phyloP scores from a whole-genome alignment of 2,113 vertebrate genomes.

The Cyprinodon tularosa region DNA sequence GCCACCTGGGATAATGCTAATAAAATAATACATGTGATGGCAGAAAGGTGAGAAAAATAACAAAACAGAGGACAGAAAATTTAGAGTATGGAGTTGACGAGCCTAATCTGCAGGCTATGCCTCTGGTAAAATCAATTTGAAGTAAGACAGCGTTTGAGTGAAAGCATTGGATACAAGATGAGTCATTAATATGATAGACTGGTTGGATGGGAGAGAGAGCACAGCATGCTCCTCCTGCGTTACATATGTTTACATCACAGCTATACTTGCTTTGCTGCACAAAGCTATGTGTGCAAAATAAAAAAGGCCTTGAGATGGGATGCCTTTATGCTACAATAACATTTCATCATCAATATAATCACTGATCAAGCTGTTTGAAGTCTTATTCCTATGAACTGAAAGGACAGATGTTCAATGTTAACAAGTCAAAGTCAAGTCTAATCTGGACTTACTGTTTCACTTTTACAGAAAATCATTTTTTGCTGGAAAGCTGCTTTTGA shows the following conservation, averaged over 20 bases:
- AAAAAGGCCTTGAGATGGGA: neutral
- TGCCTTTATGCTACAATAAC: slow-evolving; percentile 10
- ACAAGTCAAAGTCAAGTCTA: neutral
- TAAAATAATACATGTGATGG: slow-evolving; percentile 45
- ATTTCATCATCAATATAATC: slow-evolving; percentile 8
- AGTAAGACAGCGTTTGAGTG: slow-evolving; percentile 65
- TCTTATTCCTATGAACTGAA: neutral
- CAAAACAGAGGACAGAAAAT: neutral
- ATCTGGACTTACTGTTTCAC: neutral
- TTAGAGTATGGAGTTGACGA: slow-evolving; percentile 7
- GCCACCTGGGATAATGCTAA: slow-evolving; percentile 29
- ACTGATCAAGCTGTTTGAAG: neutral
- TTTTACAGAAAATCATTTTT: neutral
- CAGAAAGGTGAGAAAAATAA: slow-evolving; percentile 27
- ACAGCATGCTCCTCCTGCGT: slow-evolving; percentile 16
- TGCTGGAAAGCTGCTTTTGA: neutral
- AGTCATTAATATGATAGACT: slow-evolving; percentile 68
- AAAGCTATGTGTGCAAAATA: slow-evolving; percentile 15
- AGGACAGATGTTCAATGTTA: slow-evolving; percentile 12
- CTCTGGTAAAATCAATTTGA: slow-evolving; percentile 58
- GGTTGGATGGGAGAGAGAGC: slow-evolving; percentile 57
- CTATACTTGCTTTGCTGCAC: slow-evolving; percentile 15
- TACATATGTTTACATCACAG: slow-evolving; percentile 35
- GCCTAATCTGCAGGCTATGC: slow-evolving; percentile 26
- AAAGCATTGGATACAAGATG: slow-evolving; percentile 44